Evolutionary conservation across 2,113 vertebrate species (phyloP), one percentile per base, ranked within the genome.

Genomic region (Rhinopomastus cyanomelas): DNA sequence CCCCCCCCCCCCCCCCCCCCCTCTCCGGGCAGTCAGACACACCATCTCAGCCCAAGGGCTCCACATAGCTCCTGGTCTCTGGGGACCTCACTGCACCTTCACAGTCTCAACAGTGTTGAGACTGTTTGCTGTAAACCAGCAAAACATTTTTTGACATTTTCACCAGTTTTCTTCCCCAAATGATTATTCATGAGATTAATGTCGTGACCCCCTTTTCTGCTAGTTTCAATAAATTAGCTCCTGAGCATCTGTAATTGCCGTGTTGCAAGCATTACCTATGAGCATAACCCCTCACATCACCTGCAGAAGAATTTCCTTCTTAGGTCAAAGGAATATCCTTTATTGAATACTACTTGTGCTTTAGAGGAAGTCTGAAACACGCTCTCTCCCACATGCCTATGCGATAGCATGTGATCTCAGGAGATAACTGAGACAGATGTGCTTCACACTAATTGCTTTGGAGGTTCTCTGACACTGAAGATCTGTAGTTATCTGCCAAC

Each of bases 391-490:
- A 39, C 60, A 71, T 80, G 64, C 67, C 68, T 39, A 51, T 64
- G 37, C 39, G 77, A 52, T 94, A 65, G 25, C 27, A 75, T 49
- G 75, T 67, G 65, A 87, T 82, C 87, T 89, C 85, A 67, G 73
- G 87, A 89, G 87, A 75, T 67, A 92, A 91, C 44, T 49, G 44
- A 93, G 82, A 81, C 85, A 93, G 82, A 64, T 85, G 65, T 83
- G 39, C 32, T 87, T 77, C 71, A 37, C 23, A 67, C 68, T 94
- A 95, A 95, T 95, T 95, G 85, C 93, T 94, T 94, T 89, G 69
- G 89, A 94, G 81, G 36, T 65, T 85, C 85, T 85, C 57, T 46
- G 89, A 89, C 82, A 83, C 93, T 36, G 61, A 77, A 91, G 82
- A 68, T 89, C 82, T 92, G 51, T 48, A 93, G 89, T 36, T 82